Evolutionary conservation across 2,888 invertebrate species (phyloP), one percentile per base, ranked within the genome.

Genomic region (Stomorhina lunata): DNA sequence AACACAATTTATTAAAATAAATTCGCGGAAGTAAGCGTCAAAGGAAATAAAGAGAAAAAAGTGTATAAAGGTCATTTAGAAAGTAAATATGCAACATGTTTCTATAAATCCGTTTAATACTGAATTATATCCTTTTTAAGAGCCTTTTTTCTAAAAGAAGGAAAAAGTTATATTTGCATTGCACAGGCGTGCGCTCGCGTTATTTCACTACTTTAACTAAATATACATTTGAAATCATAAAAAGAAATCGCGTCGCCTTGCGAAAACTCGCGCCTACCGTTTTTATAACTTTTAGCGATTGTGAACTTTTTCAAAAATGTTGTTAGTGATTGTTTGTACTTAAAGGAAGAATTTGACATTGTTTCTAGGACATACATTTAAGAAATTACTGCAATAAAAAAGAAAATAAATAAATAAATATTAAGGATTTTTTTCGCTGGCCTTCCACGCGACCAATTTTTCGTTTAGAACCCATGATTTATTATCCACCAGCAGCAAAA

Each of bases 221-320:
- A 4, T 65, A 65, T 59, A 71, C 40, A 66, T 57, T 37, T 17
- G n/a, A 9, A 53, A 65, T 65, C 57, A 66, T 77, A 75, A 78
- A 73, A 76, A 61, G 29, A 12, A 57, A 69, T 80, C 61, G 61
- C 72, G 80, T 73, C 68, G 57, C 72, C 27, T 55, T 72, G 57
- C 63, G 4, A 80, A n/a, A 63, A 65, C 48, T 83, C 80, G 83
- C 72, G 83, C 80, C 83, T 83, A 73, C 83, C 83, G 80, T 77
- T 83, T 80, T 83, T 77, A 80, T 73, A 72, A 43, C 66, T 12
- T 37, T 12, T 37, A 61, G 66, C 17, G 63, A 61, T 66, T 40
- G 57, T 66, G 10, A 40, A 59, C 40, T 40, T 81, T 65, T 12
- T 17, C 1, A 48, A 61, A 25, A 2, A 25, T 40, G 7, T 61